These are phyloP conservation scores for Antennarius maculatus DNA, from an alignment of 2,797 vertebrate species.

Conservation along the genomic window DNA sequence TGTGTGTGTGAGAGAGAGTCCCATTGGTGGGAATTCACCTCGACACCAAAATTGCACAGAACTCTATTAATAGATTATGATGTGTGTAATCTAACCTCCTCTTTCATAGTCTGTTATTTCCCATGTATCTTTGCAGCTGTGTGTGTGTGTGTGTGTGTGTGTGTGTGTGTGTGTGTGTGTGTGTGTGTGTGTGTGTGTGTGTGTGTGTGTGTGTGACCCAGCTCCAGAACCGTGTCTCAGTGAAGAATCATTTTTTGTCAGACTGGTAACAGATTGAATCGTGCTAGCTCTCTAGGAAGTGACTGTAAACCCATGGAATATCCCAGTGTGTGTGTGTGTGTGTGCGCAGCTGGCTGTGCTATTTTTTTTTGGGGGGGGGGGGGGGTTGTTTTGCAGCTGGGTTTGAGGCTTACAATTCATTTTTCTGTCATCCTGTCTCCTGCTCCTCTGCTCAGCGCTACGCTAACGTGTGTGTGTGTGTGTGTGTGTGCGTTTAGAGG, in stretches of 20 bases:
- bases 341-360: not conserved
- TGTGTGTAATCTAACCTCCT: conserved; percentile 1
- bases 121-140: not conserved
- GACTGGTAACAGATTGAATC: no score
- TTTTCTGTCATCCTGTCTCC: conserved; percentile 5
- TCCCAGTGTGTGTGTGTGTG: not conserved
- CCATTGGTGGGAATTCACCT: conserved; percentile 40
- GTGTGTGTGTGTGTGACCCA: no score
- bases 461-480: no score
- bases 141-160: conserved; percentile 2
- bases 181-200: no score
- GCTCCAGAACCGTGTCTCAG: no score
- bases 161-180: conserved; percentile 1
- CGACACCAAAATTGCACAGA: conserved; percentile 23
- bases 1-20: conserved; percentile 11
- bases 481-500: no score
- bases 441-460: not conserved
- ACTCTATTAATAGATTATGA: conserved; percentile 48
- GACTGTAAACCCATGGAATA: no score
- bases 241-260: no score
- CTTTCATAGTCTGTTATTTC: not conserved
- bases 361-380: no score
- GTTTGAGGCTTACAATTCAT: not conserved
- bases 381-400: not conserved
- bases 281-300: no score